These are phyloP conservation scores for Pomatostomus ruficeps DNA, from an alignment of 2,113 vertebrate genomes.

Conservation along the genomic window DNA sequence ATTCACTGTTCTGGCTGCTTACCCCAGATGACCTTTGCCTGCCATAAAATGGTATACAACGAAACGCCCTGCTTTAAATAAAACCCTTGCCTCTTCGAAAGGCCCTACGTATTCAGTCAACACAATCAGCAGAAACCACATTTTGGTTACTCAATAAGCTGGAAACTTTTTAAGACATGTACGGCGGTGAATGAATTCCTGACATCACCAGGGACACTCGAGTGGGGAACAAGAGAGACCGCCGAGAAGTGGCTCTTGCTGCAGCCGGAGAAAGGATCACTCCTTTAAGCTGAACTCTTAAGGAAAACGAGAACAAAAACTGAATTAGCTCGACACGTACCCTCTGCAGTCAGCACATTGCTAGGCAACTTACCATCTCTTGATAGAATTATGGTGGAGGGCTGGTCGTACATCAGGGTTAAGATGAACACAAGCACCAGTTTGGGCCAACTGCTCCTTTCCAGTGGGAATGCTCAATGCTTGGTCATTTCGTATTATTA, in stretches of 20 bases:
- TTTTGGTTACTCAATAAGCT: conserved; percentile 54
- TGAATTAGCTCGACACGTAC: conserved; percentile 40
- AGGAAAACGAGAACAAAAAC: conserved; percentile 45
- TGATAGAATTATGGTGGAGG: conserved; percentile 50
- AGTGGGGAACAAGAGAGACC: conserved; percentile 15
- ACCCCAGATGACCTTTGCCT: conserved; percentile 19
- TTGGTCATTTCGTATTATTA: not conserved
- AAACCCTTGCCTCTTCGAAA: conserved; percentile 26
- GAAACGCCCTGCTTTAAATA: conserved; percentile 11
- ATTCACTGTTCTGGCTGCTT: conserved; percentile 17
- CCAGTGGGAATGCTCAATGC: conserved; percentile 32
- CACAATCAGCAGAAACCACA: conserved; percentile 55
- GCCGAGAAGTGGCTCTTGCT: conserved; percentile 13
- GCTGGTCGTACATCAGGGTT: conserved; percentile 52
- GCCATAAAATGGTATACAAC: conserved; percentile 19
- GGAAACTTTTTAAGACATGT: conserved; percentile 39
- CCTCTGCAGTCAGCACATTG: conserved; percentile 18
- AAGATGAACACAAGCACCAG: conserved; percentile 52
- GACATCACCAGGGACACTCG: conserved; percentile 29
- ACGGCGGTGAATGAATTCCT: conserved; percentile 36
- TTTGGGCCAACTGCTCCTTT: conserved; percentile 58
- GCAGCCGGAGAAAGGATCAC: not conserved
- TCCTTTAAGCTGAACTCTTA: conserved; percentile 47
- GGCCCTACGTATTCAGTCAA: conserved; percentile 33
- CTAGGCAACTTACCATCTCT: conserved; percentile 59